Evolutionary conservation across 1,140 invertebrate species (phyloP).

Genomic region (Anoplolepis gracilipes): DNA sequence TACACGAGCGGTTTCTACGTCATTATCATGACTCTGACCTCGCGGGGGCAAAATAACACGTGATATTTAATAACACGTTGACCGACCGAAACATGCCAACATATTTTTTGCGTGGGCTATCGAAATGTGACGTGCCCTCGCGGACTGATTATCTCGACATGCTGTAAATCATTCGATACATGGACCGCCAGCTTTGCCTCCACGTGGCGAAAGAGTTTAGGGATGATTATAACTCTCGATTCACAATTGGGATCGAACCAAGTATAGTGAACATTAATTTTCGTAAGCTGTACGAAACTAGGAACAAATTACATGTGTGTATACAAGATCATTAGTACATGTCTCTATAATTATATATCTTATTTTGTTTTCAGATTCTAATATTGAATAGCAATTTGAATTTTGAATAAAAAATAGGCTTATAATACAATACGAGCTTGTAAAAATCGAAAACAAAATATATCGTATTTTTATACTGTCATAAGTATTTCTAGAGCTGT

Average conservation of each 20-base stretch:
- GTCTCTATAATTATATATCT: background rate
- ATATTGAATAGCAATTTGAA: background rate
- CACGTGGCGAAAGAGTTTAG: conserved; percentile 62
- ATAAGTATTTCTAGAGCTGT: background rate
- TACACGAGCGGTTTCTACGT: conserved; percentile 57
- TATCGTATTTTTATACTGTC: background rate
- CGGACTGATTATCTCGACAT: conserved; percentile 67
- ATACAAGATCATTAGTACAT: background rate
- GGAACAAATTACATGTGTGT: background rate
- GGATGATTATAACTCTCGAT: background rate
- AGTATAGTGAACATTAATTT: background rate
- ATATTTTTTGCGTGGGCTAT: conserved; percentile 70
- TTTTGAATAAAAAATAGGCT: background rate
- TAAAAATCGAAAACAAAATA: background rate
- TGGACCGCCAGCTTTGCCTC: conserved; percentile 55
- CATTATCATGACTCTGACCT: conserved; percentile 74
- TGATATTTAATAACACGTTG: conserved; percentile 67
- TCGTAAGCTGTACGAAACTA: background rate
- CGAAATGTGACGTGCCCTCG: conserved; percentile 69
- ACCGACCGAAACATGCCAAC: conserved; percentile 55
- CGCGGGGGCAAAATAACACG: conserved; percentile 70
- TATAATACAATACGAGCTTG: background rate
- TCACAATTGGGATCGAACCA: background rate
- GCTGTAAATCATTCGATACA: conserved; percentile 69
- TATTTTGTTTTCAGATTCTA: background rate